Percentiles rank a stretch among this genome's conserved stretches.
Conservation (phyloP, 1,140 invertebrate genomes). For the Zaprionus africanus region DNA sequence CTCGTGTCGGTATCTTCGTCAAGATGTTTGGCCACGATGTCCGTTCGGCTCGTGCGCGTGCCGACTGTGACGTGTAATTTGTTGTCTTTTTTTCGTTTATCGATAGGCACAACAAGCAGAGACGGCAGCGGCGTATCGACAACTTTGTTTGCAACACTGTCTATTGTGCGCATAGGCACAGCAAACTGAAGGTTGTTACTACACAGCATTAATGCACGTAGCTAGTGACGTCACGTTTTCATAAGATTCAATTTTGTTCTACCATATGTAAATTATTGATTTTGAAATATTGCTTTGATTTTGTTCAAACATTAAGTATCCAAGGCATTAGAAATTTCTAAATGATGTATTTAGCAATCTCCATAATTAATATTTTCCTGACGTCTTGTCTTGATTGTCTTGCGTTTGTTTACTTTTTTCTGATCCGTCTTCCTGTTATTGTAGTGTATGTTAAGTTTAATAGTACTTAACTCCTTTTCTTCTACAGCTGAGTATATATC, state of each 20-base stretch:
- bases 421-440: background rate
- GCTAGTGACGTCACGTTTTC: slow-evolving; percentile 5
- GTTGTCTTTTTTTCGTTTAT: slow-evolving; percentile 28
- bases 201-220: background rate
- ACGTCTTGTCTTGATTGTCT: background rate
- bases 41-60: slow-evolving; percentile 37
- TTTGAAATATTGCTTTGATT: no score
- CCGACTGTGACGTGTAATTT: slow-evolving; percentile 56
- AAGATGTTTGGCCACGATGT: slow-evolving; percentile 37
- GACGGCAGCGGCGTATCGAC: background rate
- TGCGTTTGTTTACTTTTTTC: background rate
- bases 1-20: slow-evolving; percentile 26
- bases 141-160: slow-evolving; percentile 27
- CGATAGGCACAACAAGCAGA: slow-evolving; percentile 19
- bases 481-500: slow-evolving; percentile 5
- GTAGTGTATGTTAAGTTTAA: background rate
- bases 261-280: no score
- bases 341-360: no score
- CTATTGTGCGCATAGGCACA: background rate
- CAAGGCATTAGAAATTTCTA: no score
- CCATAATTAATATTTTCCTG: background rate
- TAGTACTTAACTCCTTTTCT: background rate
- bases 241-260: no score
- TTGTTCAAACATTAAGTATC: no score
- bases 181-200: slow-evolving; percentile 1